A percentile compares a stretch with the other conserved stretches of the same genome.
phyloP scores from a whole-genome alignment of 2,888 invertebrate species.

The Seladonia tumulorum region DNA sequence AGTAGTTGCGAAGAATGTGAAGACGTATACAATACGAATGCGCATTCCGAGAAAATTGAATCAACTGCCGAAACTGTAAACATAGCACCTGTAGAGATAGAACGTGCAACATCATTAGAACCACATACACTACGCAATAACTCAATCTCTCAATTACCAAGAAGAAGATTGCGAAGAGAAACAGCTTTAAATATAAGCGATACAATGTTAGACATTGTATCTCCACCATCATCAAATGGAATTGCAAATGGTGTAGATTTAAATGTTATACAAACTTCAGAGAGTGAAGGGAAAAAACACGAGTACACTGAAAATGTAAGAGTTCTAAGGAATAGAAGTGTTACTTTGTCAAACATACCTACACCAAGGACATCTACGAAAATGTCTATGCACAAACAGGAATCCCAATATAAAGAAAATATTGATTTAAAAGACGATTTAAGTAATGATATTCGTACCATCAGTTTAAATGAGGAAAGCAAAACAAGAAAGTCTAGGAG shows the following conservation, averaged over 20 bases:
- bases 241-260: not conserved
- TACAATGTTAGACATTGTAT: not conserved
- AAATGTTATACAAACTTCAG: not conserved
- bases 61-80: not conserved
- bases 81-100: not conserved
- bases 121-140: not conserved
- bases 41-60: not conserved
- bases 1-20: slow-evolving; percentile 49
- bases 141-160: not conserved
- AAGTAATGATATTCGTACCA: not conserved
- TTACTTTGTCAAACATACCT: slow-evolving; percentile 31
- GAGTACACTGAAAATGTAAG: slow-evolving; percentile 19
- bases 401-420: slow-evolving; percentile 39
- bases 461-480: slow-evolving; percentile 2
- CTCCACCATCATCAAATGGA: not conserved
- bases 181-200: not conserved
- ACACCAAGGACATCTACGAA: slow-evolving; percentile 38
- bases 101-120: not conserved
- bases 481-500: slow-evolving; percentile 65
- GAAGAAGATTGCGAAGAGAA: slow-evolving; percentile 29
- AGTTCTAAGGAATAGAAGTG: slow-evolving; percentile 65
- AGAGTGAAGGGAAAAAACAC: not conserved
- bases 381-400: not conserved
- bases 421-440: not conserved
- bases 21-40: not conserved